Evolutionary conservation across 2,888 invertebrate species (phyloP), one percentile per base, ranked within the genome.

Genomic region (Drosophila suboccidentalis): DNA sequence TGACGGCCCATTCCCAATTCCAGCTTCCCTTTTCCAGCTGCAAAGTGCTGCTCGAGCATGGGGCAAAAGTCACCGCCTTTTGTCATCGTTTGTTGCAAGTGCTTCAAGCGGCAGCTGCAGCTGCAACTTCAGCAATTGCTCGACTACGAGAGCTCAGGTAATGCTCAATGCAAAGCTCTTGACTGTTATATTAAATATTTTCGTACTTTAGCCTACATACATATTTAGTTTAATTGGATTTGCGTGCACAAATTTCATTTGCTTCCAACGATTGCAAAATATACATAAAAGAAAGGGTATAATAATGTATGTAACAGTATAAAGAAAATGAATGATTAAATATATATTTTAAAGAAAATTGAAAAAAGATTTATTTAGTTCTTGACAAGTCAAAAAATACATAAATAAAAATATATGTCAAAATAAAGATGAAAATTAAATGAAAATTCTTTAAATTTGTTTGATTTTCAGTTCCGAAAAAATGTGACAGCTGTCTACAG

Each of bases 141-240:
- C 74, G 62, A 61, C 41, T 34, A 32, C n/a, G n/a, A 15, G 26
- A 36, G 51, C 63, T 66, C 41, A 60, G 66, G 66, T 67, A 66
- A 67, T 64, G 70, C 54, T 70, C 55, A 75, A 70, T 79, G 79
- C 66, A 59, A 59, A 63, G 39, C 68, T 51, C 80, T 75, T 58
- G 47, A 76, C 63, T 65, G 62, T 68, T 63, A 59, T 71, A 75
- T 71, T 75, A 75, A 72, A 79, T 68, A 79, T 75, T 63, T 67
- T 62, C 39, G 46, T 49, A 59, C 58, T 62, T 62, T 61, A 60
- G 17, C 13, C 43, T n/a, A 44, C 34, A 44, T 54, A 53, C 70
- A 47, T 67, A 71, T 79, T 82, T 82, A 75, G 71, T 82, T 74
- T 76, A 84, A 83, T 82, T 83, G 74, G 67, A 75, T 74, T 76